Conservation (phyloP, 1,140 invertebrate genomes). For the Asobara japonica region DNA sequence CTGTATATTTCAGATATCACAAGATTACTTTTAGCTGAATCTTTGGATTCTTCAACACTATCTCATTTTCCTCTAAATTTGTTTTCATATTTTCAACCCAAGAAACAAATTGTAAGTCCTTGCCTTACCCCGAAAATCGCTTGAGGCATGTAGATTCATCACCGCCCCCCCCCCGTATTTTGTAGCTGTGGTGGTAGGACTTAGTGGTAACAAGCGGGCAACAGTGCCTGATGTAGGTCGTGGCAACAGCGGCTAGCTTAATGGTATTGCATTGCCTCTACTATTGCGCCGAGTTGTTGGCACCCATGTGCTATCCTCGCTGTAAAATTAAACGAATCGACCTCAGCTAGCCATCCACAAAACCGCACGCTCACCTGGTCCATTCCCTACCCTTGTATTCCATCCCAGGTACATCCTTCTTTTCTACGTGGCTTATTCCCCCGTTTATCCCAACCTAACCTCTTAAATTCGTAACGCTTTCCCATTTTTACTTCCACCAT, state of each 20-base stretch:
- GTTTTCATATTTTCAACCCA: no score
- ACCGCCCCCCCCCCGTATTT: no score
- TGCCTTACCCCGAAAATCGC: no score
- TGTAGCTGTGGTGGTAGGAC: neutral
- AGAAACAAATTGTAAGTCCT: no score
- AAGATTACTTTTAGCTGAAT: no score
- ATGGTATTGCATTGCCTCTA: conserved; percentile 39
- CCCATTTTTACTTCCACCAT: neutral
- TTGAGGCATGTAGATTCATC: no score
- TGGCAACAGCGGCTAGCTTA: conserved; percentile 30
- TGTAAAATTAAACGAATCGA: conserved; percentile 42
- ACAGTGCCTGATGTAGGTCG: conserved; percentile 31
- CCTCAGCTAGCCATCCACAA: conserved; percentile 19
- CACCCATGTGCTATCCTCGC: conserved; percentile 28
- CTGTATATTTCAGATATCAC: no score
- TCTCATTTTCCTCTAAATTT: no score
- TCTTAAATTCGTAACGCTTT: conserved; percentile 35
- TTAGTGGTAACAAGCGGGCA: neutral
- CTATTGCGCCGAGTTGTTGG: conserved; percentile 29
- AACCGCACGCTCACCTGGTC: conserved; percentile 30
- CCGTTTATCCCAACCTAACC: conserved; percentile 18
- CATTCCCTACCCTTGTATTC: conserved; percentile 32
- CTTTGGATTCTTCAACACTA: no score
- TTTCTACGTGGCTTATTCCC: neutral
- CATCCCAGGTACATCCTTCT: conserved; percentile 1